These are phyloP conservation scores for Hypomecis punctinalis DNA, from an alignment of 2,888 invertebrate genomes.

Conservation along the genomic window DNA sequence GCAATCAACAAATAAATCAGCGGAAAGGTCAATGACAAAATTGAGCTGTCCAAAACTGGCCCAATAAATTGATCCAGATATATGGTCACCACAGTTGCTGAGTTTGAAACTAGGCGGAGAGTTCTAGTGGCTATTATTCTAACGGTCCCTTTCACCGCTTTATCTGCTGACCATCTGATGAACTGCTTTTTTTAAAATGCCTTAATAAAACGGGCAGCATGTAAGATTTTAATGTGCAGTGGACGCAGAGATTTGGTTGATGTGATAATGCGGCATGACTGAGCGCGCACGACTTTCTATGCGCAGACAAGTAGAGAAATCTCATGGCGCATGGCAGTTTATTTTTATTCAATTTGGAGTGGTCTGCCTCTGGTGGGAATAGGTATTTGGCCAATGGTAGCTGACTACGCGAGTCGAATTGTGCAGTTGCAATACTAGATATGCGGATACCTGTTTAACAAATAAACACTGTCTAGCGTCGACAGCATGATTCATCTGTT, in stretches of 20 bases:
- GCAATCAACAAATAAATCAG: conserved; percentile 54
- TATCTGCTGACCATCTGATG: conserved; percentile 82
- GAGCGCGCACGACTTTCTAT: conserved; percentile 79
- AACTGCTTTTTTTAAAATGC: conserved; percentile 76
- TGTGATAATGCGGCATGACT: conserved; percentile 81
- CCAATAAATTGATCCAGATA: conserved; percentile 62
- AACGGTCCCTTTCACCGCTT: conserved; percentile 83
- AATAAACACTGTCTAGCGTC: no score
- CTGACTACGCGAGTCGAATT: conserved; percentile 27
- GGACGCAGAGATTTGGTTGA: conserved; percentile 76
- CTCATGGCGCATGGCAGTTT: conserved; percentile 51
- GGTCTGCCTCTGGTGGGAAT: conserved; percentile 44
- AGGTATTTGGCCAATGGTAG: conserved; percentile 43
- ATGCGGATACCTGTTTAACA: neutral
- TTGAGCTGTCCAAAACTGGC: conserved; percentile 58
- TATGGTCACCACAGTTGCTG: conserved; percentile 50
- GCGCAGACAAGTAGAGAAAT: conserved; percentile 61
- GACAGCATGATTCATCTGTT: no score
- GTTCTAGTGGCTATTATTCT: conserved; percentile 76
- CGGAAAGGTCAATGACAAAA: conserved; percentile 56
- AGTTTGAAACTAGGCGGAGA: conserved; percentile 65
- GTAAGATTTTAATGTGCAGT: conserved; percentile 81
- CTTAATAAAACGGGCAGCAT: conserved; percentile 81
- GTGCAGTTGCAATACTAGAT: conserved; percentile 1
- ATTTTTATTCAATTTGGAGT: conserved; percentile 62